A percentile compares a stretch with the other conserved stretches of the same genome.
Evolutionary conservation across 2,797 vertebrate genomes (phyloP).

Genomic region (Calcarius lapponicus): DNA sequence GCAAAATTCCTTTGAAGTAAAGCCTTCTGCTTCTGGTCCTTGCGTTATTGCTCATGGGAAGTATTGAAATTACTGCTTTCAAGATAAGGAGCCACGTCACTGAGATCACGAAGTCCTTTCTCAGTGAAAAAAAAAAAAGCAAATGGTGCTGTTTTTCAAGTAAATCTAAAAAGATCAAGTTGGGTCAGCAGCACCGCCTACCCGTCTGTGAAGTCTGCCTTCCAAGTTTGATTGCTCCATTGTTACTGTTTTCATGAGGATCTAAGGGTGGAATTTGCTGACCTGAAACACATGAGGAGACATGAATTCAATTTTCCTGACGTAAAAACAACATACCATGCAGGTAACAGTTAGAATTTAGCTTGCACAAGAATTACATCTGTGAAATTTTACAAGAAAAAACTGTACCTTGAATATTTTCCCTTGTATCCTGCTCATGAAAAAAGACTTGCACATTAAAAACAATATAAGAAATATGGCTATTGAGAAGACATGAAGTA

Average conservation of each 20-base stretch:
- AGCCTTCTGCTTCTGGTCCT: slow-evolving; percentile 21
- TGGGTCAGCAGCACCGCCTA: slow-evolving; percentile 90
- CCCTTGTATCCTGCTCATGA: neutral
- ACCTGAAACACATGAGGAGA: slow-evolving; percentile 80
- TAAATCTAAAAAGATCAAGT: neutral
- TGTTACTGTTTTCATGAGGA: slow-evolving; percentile 87
- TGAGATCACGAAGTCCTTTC: slow-evolving; percentile 18
- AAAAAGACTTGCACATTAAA: neutral
- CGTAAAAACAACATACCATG: neutral
- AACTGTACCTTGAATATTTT: neutral
- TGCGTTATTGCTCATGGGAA: slow-evolving; percentile 11
- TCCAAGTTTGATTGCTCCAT: slow-evolving; percentile 88
- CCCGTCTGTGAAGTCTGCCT: slow-evolving; percentile 75
- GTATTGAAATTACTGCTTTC: slow-evolving; percentile 20
- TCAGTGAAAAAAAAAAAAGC: neutral
- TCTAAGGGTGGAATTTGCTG: slow-evolving; percentile 93
- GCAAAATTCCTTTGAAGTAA: slow-evolving; percentile 48
- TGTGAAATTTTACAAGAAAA: neutral
- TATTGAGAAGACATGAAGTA: neutral
- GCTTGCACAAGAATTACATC: neutral
- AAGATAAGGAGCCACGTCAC: slow-evolving; percentile 1
- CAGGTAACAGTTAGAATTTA: neutral
- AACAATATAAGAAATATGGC: neutral
- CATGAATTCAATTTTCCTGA: neutral
- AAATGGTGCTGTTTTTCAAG: slow-evolving; percentile 56